Base-by-base conservation (phyloP, 2,113 vertebrate species). In the Galbula dea region DNA sequence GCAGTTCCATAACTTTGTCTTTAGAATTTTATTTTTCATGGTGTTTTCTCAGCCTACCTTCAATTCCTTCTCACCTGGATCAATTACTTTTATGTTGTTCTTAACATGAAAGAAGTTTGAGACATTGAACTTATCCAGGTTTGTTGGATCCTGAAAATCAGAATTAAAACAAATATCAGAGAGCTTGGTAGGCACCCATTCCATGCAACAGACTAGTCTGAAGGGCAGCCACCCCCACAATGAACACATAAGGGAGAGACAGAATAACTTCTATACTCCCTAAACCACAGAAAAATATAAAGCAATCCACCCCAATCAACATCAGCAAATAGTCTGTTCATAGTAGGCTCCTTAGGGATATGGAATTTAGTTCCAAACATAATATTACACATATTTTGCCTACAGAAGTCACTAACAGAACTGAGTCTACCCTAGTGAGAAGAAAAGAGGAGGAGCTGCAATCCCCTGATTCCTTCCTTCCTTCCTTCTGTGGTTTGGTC, bases 51-150 rank as follows among this genome's bases (percentile, higher is more conserved):
- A 76, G 37, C n/a, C 37, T n/a, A 78, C 43, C 46, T 59, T 58
- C 20, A 46, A 9, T 32, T 51, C 30, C n/a, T 34, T 79, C 97
- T 91, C 90, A 99, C 99, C 99, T 89, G 99, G 99, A 93, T 99
- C 99, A 66, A 97, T 88, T 48, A 99, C 96, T 94, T 99, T 99
- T 93, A 99, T 79, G 92, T 99, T 99, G 97, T 99, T 99, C 93
- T 98, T 99, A 10, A 99, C 98, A 10, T 99, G 99, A 93, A 98
- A 99, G 94, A 99, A 99, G 96, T 98, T 97, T 11, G 99, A 98
- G 34, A 99, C 98, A 4, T 99, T 99, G 96, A 99, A 99, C 93
- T 99, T 99, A 97, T 99, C 99, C 98, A 99, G 87, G 95, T 99
- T 98, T 90, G 98, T 99, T 18, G 99, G 99, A 90, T 99, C 99